These are phyloP conservation scores for Escarpia spicata DNA, from an alignment of 2,888 invertebrate genomes.

Conservation along the genomic window DNA sequence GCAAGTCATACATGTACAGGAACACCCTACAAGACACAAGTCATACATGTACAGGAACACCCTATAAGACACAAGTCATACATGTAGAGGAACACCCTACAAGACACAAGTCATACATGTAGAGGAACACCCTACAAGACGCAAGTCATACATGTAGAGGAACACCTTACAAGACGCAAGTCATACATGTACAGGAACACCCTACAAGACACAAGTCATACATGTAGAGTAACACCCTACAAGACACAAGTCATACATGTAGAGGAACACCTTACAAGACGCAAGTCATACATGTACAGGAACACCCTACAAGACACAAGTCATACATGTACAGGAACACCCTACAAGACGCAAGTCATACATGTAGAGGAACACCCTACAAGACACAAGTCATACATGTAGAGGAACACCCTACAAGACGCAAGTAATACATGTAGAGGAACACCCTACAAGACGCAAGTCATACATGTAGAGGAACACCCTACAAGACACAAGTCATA, in stretches of 20 bases:
- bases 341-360: background rate
- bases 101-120: background rate
- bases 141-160: background rate
- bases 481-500: background rate
- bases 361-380: background rate
- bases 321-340: background rate
- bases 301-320: background rate
- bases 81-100: background rate
- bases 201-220: background rate
- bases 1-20: background rate
- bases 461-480: background rate
- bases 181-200: background rate
- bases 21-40: background rate
- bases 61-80: background rate
- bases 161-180: background rate
- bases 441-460: background rate
- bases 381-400: background rate
- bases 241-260: background rate
- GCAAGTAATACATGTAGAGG: background rate
- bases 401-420: background rate
- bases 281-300: background rate
- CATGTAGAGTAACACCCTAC: background rate
- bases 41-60: constrained; percentile 12
- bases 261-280: background rate
- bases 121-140: background rate